Evolutionary conservation across 2,113 vertebrate genomes (phyloP).

Genomic region (Phalacrocorax aristotelis): DNA sequence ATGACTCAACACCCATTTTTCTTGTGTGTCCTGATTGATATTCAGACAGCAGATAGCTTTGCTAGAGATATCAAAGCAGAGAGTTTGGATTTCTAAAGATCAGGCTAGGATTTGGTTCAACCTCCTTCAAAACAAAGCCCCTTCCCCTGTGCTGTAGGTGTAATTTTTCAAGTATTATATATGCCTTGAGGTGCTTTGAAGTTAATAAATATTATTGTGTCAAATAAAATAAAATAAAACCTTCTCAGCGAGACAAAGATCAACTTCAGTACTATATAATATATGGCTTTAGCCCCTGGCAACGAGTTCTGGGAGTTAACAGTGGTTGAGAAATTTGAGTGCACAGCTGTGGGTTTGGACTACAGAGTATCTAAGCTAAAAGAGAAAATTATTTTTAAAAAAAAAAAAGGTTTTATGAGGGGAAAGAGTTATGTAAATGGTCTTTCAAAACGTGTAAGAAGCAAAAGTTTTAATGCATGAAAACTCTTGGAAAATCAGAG

Average conservation of each 20-base stretch:
- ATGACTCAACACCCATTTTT: neutral
- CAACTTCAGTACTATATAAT: neutral
- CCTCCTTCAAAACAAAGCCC: neutral
- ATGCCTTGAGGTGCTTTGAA: neutral
- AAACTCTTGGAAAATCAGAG: neutral
- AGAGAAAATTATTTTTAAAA: neutral
- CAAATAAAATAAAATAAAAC: slow-evolving; percentile 36
- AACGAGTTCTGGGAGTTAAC: neutral
- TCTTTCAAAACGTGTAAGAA: neutral
- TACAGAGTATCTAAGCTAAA: neutral
- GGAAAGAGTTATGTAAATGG: neutral
- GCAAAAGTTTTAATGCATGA: neutral
- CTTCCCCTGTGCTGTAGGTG: neutral
- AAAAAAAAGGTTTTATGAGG: neutral
- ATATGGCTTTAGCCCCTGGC: slow-evolving; percentile 7
- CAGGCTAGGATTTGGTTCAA: neutral
- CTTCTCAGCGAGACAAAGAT: slow-evolving; percentile 24
- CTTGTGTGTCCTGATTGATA: neutral
- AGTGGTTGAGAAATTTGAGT: neutral
- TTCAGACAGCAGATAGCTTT: neutral
- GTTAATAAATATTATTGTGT: slow-evolving; percentile 25
- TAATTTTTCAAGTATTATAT: slow-evolving; percentile 14
- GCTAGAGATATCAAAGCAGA: neutral
- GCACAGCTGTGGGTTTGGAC: neutral
- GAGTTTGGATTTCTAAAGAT: neutral